Base-by-base conservation (phyloP, 2,113 vertebrate genomes). In the Calyptommatus sinebrachiatus region DNA sequence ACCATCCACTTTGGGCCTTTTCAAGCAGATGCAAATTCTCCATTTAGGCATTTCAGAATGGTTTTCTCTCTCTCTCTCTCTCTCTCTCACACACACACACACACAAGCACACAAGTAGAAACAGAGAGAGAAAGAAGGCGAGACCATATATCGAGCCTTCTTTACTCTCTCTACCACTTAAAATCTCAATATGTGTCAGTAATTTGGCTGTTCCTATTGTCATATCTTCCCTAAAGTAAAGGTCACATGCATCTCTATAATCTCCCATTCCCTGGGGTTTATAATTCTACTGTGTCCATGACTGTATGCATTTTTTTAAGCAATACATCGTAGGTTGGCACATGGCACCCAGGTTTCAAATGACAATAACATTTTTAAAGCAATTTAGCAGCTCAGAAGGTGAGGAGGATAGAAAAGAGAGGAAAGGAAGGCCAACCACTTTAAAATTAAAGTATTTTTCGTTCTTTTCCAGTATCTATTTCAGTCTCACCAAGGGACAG, bases 261-360 rank as follows among this genome's bases (percentile, higher is more conserved):
- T 85, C 81, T 80, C 48, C 26, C 41, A 22, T 77, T 81, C 75
- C 0, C 61, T 0, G 0, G 41, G 77, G 8, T 83, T 88, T 82
- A 57, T 22, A 9, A 68, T 62, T 84, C 61, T 53, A 73, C 76
- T 31, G 71, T 0, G 61, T 14, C 24, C 16, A 7, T 66, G 65
- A 9, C 46, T 72, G 48, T 53, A 46, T 24, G 2, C 12, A 20
- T 14, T 24, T 81, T 67, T 66, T 66, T 60, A 73, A 2, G 0
- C 0, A 57, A 57, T 57, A 0, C 8, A 0, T 2, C 41, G 62
- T 78, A 0, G 0, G 3, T 1, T 5, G 26, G 28, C 24, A 1
- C 0, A 0, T 9, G 1, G 41, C 67, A 29, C 1, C 0, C 22
- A 74, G 71, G 67, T 63, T 31, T 2, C 0, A 0, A 21, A 10